Base-by-base conservation (phyloP, 2,888 invertebrate species). In the Cephus pulcher region DNA sequence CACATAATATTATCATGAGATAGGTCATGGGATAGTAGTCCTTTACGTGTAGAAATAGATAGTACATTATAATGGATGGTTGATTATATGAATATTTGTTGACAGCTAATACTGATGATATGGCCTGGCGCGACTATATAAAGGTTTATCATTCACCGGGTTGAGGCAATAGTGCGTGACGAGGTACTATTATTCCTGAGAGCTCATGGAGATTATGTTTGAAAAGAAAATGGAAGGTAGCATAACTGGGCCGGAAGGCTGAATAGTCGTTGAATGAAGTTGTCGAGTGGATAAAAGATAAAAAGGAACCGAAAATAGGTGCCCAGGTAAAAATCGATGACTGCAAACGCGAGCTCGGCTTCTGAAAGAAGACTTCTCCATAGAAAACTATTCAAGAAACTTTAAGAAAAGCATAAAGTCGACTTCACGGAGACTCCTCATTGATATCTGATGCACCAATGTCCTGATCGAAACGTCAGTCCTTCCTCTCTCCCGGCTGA, bases 381-480 rank as follows among this genome's bases (percentile, higher is more conserved):
- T 56, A 56, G 56, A 56, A 23, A 9, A 23, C 56, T 56, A 56
- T 56, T 23, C 6, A 56, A 56, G 56, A 56, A 23, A 56, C 23
- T 56, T 23, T 9, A 23, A 56, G 9, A 56, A 56, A 56, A 56
- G 56, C 23, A 2, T 56, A 56, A 56, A 56, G 23, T 56, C 23
- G 56, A 56, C 56, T 56, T 56, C 23, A 23, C 56, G 9, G 56
- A 56, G 23, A 56, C 23, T 56, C 15, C 23, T 23, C 56, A 23
- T 56, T 56, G 56, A 23, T 56, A 9, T 56, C 56, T 56, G 56
- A 9, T 56, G 23, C 23, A 56, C 23, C 15, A 56, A 23, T 56
- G 23, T 23, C 56, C 34, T 71, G 32, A 32, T 71, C 71, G 71
- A 71, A 71, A 71, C 71, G 71, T 71, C 34, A 71, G 23, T 56